phyloP scores from a whole-genome alignment of 2,113 vertebrate genomes.

The Geococcyx californianus region DNA sequence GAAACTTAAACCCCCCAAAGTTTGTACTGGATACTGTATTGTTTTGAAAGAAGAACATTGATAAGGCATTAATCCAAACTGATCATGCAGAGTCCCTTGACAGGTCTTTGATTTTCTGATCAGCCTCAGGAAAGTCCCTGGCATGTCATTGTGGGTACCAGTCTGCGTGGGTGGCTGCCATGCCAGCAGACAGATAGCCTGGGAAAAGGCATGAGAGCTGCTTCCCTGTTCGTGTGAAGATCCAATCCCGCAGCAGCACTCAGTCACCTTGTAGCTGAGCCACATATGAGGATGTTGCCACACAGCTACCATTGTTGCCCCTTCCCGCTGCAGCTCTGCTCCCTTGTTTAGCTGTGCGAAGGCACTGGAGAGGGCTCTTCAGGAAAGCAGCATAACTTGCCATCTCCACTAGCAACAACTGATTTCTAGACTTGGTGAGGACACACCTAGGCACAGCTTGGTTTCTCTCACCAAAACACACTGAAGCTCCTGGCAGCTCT shows the following conservation, averaged over 20 bases:
- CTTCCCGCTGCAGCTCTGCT: background rate
- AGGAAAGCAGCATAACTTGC: background rate
- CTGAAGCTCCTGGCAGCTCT: too few species aligned
- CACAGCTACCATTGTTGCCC: accelerated
- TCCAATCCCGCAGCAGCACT: accelerated
- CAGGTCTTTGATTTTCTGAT: background rate
- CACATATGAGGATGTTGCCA: accelerated
- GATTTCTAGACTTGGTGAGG: background rate
- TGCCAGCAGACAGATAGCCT: accelerated
- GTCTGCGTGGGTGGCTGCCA: background rate
- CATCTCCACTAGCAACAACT: background rate
- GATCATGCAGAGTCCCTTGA: background rate
- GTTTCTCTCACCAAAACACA: too few species aligned
- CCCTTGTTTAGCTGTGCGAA: accelerated
- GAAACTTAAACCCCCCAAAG: background rate
- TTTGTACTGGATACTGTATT: background rate
- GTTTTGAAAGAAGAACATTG: background rate
- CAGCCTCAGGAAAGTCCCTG: background rate
- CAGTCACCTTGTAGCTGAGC: background rate
- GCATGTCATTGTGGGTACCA: background rate
- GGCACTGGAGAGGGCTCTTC: background rate
- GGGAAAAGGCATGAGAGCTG: background rate
- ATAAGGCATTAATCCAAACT: background rate
- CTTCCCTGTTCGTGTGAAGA: accelerated
- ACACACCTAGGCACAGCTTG: background rate